These are phyloP conservation scores for Acrobeloides nanus DNA, from an alignment of 2,888 invertebrate species.

Conservation along the genomic window DNA sequence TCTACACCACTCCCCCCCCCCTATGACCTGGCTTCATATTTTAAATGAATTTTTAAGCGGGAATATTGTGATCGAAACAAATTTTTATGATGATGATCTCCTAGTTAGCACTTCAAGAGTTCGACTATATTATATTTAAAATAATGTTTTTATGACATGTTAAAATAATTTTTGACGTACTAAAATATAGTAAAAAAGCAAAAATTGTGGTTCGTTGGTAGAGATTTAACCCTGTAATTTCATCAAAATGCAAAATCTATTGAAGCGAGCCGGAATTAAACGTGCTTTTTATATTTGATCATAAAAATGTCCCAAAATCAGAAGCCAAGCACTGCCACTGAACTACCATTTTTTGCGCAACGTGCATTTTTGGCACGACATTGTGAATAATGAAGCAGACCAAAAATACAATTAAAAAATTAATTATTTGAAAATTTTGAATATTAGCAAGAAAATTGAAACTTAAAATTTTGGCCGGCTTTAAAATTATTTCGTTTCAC, in stretches of 20 bases:
- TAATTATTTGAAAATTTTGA: slow-evolving; percentile 4
- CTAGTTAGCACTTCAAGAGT: slow-evolving; percentile 89
- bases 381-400: not conserved
- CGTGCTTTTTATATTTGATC: not conserved
- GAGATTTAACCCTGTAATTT: too few species aligned
- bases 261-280: not conserved
- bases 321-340: not conserved
- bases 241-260: too few species aligned
- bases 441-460: not conserved
- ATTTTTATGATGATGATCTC: slow-evolving; percentile 87
- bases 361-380: slow-evolving; percentile 3
- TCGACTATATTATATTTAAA: slow-evolving; percentile 85
- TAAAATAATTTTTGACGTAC: too few species aligned
- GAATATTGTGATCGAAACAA: slow-evolving; percentile 90
- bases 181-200: not conserved
- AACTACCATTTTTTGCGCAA: slow-evolving; percentile 1
- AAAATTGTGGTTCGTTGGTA: too few species aligned
- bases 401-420: slow-evolving; percentile 5
- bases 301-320: not conserved
- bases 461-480: not conserved
- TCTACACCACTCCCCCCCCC: too few species aligned
- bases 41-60: slow-evolving; percentile 75
- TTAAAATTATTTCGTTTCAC: too few species aligned
- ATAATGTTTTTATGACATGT: too few species aligned
- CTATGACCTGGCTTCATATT: too few species aligned